phyloP scores from a whole-genome alignment of 2,797 vertebrate species.

The Enteromius afrohamiltoni region DNA sequence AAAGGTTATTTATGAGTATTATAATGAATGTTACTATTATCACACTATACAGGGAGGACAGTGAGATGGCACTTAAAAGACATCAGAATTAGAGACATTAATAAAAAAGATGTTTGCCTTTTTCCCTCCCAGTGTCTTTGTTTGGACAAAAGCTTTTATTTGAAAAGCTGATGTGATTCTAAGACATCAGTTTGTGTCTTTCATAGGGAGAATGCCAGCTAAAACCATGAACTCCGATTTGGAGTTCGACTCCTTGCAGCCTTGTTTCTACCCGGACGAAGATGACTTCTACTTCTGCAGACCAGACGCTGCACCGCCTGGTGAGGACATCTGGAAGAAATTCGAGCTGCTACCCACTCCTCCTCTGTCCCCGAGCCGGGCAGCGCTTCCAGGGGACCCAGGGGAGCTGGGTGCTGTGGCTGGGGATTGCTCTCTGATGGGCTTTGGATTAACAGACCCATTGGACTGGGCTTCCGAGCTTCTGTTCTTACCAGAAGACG shows the following conservation, averaged over 20 bases:
- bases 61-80: neutral
- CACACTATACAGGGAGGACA: neutral
- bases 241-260: slow-evolving; percentile 97
- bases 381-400: slow-evolving; percentile 85
- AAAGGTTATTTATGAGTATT: slow-evolving; percentile 3
- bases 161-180: slow-evolving; percentile 39
- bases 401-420: slow-evolving; percentile 79
- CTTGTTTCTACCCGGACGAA: slow-evolving; percentile 97
- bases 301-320: slow-evolving; percentile 93
- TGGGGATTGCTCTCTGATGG: slow-evolving; percentile 71
- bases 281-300: slow-evolving; percentile 97
- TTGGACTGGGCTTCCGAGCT: slow-evolving; percentile 92
- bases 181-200: slow-evolving; percentile 65
- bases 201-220: slow-evolving; percentile 86
- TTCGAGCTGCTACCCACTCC: slow-evolving; percentile 96
- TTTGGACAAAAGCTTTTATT: neutral
- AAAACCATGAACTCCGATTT: slow-evolving; percentile 94
- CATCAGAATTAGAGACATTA: neutral
- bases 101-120: neutral
- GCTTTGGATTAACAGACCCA: slow-evolving; percentile 82
- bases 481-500: slow-evolving; percentile 88
- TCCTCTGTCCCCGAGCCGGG: slow-evolving; percentile 91
- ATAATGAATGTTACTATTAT: neutral
- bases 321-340: slow-evolving; percentile 99
- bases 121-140: neutral